Evolutionary conservation across 1,140 invertebrate genomes (phyloP).

Genomic region (Phthorimaea operculella): DNA sequence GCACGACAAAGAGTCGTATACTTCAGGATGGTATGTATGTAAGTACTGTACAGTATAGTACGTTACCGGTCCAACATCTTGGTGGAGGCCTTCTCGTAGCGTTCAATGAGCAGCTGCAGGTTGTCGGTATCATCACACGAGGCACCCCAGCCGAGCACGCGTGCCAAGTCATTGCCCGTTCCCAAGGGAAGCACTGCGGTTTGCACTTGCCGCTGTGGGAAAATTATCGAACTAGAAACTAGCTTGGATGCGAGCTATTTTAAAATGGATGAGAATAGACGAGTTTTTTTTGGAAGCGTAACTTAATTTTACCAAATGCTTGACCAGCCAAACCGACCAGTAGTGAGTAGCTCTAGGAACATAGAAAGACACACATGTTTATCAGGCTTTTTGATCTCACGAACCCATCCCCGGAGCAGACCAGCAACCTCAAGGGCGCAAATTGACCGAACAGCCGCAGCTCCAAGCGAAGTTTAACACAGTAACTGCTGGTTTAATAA

Average conservation of each 20-base stretch:
- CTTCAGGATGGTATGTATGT: no score
- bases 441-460: conserved; percentile 90
- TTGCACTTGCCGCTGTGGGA: conserved; percentile 86
- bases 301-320: no score
- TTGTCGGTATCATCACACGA: conserved; percentile 96
- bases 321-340: no score
- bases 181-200: conserved; percentile 93
- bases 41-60: no score
- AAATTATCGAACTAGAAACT: conserved; percentile 3
- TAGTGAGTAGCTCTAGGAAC: no score
- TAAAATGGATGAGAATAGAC: no score
- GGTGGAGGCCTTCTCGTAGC: conserved; percentile 93
- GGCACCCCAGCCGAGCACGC: conserved; percentile 95
- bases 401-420: conserved; percentile 94
- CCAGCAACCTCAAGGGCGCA: conserved; percentile 90
- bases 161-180: conserved; percentile 94
- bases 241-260: no score
- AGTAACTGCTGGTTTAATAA: conserved; percentile 96
- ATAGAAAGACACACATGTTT: conserved; percentile 83
- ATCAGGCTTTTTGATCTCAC: conserved; percentile 92
- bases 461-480: conserved; percentile 85
- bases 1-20: no score
- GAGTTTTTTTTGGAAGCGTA: no score
- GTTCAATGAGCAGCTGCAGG: conserved; percentile 89
- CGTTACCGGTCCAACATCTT: conserved; percentile 92